These are phyloP conservation scores for Hormaphis cornu DNA, from an alignment of 1,140 invertebrate species.

Conservation along the genomic window DNA sequence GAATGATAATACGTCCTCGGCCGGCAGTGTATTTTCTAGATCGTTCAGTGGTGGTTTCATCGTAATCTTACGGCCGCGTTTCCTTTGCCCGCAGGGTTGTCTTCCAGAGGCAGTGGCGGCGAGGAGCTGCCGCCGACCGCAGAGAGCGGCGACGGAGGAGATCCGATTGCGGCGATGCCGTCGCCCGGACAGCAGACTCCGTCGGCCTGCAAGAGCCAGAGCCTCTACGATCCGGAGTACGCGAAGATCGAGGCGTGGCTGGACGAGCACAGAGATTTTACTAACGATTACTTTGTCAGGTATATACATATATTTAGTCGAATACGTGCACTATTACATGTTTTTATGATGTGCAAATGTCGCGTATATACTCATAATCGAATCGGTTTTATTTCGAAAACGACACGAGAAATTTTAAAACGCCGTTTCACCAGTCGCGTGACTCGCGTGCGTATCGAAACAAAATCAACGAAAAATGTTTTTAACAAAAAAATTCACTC, in stretches of 20 bases:
- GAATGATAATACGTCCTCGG: too few species aligned
- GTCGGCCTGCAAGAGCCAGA: slow-evolving; percentile 34
- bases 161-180: slow-evolving; percentile 33
- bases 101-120: slow-evolving; percentile 44
- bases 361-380: too few species aligned
- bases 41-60: neutral
- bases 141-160: slow-evolving; percentile 47
- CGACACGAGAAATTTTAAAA: too few species aligned
- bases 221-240: slow-evolving; percentile 69
- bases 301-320: slow-evolving; percentile 42
- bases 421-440: too few species aligned
- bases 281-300: slow-evolving; percentile 89
- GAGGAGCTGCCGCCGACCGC: slow-evolving; percentile 64
- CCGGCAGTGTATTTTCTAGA: too few species aligned
- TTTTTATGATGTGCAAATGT: too few species aligned
- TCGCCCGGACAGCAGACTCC: slow-evolving; percentile 29
- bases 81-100: neutral
- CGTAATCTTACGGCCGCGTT: neutral
- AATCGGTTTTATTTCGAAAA: too few species aligned
- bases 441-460: too few species aligned
- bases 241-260: slow-evolving; percentile 85
- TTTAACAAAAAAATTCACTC: too few species aligned
- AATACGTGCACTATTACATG: neutral
- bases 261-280: slow-evolving; percentile 90
- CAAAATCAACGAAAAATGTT: too few species aligned